phyloP scores from a whole-genome alignment of 1,140 invertebrate genomes.

The Pomacea maculata region DNA sequence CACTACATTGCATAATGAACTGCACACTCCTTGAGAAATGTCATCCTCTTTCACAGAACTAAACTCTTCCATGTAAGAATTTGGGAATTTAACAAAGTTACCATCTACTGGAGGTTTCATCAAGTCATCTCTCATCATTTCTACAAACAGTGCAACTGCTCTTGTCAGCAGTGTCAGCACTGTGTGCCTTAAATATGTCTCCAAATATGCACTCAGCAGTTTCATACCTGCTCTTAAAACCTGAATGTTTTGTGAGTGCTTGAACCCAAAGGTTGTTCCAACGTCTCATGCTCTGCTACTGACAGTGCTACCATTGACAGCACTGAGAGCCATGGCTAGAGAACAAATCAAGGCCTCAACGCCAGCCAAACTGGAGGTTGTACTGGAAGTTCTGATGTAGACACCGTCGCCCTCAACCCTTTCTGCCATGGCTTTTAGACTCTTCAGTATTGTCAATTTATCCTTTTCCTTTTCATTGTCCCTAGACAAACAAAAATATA shows the following conservation, averaged over 20 bases:
- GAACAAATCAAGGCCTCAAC: too few species aligned
- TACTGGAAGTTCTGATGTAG: too few species aligned
- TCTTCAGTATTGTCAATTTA: too few species aligned
- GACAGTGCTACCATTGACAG: constrained; percentile 4
- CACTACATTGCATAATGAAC: neutral
- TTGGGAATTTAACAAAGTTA: constrained; percentile 34
- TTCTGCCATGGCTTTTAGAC: too few species aligned
- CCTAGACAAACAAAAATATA: too few species aligned
- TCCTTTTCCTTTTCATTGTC: too few species aligned
- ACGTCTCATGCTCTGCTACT: neutral
- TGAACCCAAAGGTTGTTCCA: neutral
- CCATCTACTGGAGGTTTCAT: constrained; percentile 33
- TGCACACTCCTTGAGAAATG: neutral
- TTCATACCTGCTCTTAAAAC: neutral
- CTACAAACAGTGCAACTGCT: neutral
- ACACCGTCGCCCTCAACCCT: too few species aligned
- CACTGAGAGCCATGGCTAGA: neutral
- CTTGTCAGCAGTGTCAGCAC: neutral
- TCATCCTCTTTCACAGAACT: constrained; percentile 18
- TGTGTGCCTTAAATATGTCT: neutral
- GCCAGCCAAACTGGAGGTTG: too few species aligned
- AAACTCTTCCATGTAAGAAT: constrained; percentile 29
- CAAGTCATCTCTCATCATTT: constrained; percentile 23
- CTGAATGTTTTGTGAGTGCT: neutral
- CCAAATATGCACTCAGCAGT: neutral